Conservation (phyloP, 2,113 vertebrate species). For the Sterna hirundo region DNA sequence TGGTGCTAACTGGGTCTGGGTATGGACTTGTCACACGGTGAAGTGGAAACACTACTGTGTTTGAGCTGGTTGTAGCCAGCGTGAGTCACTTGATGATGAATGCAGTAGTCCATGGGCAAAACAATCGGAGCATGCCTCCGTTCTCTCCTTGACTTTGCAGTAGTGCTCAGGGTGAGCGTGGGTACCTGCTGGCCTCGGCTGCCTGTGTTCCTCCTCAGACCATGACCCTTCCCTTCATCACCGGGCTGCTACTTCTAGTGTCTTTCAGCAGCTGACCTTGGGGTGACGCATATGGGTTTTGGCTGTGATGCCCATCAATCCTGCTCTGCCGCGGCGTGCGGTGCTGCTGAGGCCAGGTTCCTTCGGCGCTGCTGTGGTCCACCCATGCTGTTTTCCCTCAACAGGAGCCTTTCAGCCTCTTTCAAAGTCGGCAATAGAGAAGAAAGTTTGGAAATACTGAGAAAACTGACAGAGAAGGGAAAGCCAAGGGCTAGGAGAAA, state of each 20-base stretch:
- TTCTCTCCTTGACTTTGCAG: neutral
- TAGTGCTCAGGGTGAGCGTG: neutral
- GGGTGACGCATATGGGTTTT: neutral
- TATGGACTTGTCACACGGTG: rapidly evolving
- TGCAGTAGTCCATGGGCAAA: rapidly evolving
- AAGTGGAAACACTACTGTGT: neutral
- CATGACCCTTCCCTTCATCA: neutral
- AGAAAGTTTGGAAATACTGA: neutral
- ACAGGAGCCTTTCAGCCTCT: neutral
- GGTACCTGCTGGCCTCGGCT: neutral
- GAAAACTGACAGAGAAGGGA: neutral
- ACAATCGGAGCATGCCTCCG: rapidly evolving
- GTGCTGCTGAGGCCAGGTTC: neutral
- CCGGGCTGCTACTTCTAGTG: neutral
- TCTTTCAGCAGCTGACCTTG: neutral
- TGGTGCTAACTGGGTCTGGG: neutral
- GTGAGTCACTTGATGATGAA: rapidly evolving
- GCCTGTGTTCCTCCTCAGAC: neutral
- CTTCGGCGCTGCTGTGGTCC: neutral
- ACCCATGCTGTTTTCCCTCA: neutral
- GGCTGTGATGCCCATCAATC: neutral
- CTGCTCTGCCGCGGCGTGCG: neutral
- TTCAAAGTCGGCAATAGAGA: neutral
- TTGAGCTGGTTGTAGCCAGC: neutral
- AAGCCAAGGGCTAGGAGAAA: neutral